Evolutionary conservation across 2,888 invertebrate genomes (phyloP).

Genomic region (Octodonta nipae): DNA sequence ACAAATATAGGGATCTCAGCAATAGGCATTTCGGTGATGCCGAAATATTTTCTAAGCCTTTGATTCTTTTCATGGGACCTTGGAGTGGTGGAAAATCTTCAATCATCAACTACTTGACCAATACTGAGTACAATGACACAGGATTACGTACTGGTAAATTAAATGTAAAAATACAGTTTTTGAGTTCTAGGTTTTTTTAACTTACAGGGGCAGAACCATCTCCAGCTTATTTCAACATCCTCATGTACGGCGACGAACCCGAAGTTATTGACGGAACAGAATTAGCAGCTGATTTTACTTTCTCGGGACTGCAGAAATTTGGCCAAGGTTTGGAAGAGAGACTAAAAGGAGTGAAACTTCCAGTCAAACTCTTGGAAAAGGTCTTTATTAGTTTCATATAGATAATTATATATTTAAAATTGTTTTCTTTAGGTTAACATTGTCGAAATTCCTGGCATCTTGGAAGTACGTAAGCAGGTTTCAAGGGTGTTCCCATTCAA

Average conservation of each 20-base stretch:
- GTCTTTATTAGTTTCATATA: slow-evolving; percentile 34
- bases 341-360: slow-evolving; percentile 65
- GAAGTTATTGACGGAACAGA: slow-evolving; percentile 84
- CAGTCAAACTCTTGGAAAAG: slow-evolving; percentile 76
- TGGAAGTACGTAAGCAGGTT: slow-evolving; percentile 86
- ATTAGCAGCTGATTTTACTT: slow-evolving; percentile 87
- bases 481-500: slow-evolving; percentile 88
- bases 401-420: slow-evolving; percentile 5
- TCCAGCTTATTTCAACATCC: slow-evolving; percentile 81
- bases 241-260: slow-evolving; percentile 77
- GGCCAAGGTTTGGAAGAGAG: slow-evolving; percentile 86
- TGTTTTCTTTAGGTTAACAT: slow-evolving; percentile 62
- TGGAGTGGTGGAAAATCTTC: slow-evolving; percentile 95
- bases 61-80: slow-evolving; percentile 87
- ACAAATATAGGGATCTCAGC: slow-evolving; percentile 83
- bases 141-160: slow-evolving; percentile 73
- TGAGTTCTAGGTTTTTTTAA: not conserved
- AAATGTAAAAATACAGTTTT: not conserved
- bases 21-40: slow-evolving; percentile 86
- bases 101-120: slow-evolving; percentile 81
- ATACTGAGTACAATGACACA: slow-evolving; percentile 70
- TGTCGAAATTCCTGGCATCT: slow-evolving; percentile 89
- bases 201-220: slow-evolving; percentile 79
- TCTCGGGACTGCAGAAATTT: slow-evolving; percentile 86
- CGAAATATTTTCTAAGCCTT: slow-evolving; percentile 87